Base-by-base conservation (phyloP, 2,113 vertebrate species). In the Apodemus sylvaticus region DNA sequence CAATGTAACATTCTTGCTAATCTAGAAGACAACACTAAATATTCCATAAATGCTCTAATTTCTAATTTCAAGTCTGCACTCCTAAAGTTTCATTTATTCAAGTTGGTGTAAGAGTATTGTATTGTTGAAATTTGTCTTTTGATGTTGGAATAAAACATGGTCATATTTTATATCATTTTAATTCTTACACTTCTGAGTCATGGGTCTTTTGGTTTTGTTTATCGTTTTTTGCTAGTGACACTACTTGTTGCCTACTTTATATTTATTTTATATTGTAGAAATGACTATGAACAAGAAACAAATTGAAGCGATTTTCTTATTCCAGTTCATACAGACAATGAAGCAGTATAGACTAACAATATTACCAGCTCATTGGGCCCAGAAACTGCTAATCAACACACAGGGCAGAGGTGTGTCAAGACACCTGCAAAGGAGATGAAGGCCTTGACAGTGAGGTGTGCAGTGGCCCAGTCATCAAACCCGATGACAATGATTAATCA, bases 21-120 rank as follows among this genome's bases (percentile, higher is more conserved):
- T 60, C 82, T 79, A 92, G 82, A 89, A 64, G 81, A 22, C 64
- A 60, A 58, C 7, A n/a, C 36, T 89, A 92, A 94, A 94, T 79
- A 77, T 3, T 73, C 51, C 19, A 45, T 11, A 55, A 48, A 45
- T 90, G 94, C 92, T 70, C 48, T 70, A 86, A 83, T 3, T 19
- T 83, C 39, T 58, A 58, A 58, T 58, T 58, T 58, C 39, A 96
- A 91, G 85, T 76, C 0, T 58, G 31, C 4, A 60, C 19, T 55
- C 8, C 14, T 70, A 62, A 17, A 42, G 68, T 91, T 86, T 91
- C 48, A 94, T 91, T 91, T 66, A 78, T 60, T 79, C 85, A 88
- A 39, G 24, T 24, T 66, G 31, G 62, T 51, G 20, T 22, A 70
- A 86, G 45, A 62, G 17, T 86, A 36, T 86, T 66, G 29, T 3